Percentiles rank a stretch among this genome's conserved stretches.
These are phyloP conservation scores for Pterostichus madidus DNA, from an alignment of 2,888 invertebrate genomes.

Conservation along the genomic window DNA sequence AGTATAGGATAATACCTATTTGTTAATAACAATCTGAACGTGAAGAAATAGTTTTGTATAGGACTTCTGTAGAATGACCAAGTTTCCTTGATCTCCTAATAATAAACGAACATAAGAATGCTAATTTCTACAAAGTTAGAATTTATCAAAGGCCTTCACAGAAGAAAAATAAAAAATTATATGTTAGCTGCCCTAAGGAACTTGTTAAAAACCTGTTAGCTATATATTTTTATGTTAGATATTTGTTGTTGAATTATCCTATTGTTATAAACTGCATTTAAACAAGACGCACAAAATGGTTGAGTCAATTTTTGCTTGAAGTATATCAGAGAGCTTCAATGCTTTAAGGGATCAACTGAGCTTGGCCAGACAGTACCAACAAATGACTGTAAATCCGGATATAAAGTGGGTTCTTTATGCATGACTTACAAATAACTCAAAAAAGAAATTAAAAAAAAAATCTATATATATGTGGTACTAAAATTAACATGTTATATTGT, in stretches of 20 bases:
- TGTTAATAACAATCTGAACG: conserved; percentile 48
- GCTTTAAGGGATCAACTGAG: conserved; percentile 44
- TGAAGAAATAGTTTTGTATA: conserved; percentile 25
- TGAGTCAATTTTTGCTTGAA: conserved; percentile 32
- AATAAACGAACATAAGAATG: conserved; percentile 1
- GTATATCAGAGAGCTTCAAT: conserved; percentile 14
- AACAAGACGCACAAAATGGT: conserved; percentile 26
- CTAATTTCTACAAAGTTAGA: conserved; percentile 4
- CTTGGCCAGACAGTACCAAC: conserved; percentile 41
- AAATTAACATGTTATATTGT: conserved; percentile 40
- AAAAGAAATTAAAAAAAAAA: conserved; percentile 15
- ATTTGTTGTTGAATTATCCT: conserved; percentile 41
- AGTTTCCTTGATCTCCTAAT: conserved; percentile 46
- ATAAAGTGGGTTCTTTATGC: conserved; percentile 27
- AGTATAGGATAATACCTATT: conserved; percentile 45
- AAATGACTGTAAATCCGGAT: conserved; percentile 25
- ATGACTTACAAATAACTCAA: conserved; percentile 46
- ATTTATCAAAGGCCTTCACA: conserved; percentile 21
- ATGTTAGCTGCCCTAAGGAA: conserved; percentile 24
- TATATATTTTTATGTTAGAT: conserved; percentile 46
- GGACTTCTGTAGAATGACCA: conserved; percentile 39
- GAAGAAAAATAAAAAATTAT: conserved; percentile 5
- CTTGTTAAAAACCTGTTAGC: conserved; percentile 42
- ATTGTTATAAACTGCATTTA: conserved; percentile 35
- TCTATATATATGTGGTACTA: conserved; percentile 51